These are phyloP conservation scores for Eidolon dupreanum DNA, from an alignment of 2,797 vertebrate species.

Conservation along the genomic window DNA sequence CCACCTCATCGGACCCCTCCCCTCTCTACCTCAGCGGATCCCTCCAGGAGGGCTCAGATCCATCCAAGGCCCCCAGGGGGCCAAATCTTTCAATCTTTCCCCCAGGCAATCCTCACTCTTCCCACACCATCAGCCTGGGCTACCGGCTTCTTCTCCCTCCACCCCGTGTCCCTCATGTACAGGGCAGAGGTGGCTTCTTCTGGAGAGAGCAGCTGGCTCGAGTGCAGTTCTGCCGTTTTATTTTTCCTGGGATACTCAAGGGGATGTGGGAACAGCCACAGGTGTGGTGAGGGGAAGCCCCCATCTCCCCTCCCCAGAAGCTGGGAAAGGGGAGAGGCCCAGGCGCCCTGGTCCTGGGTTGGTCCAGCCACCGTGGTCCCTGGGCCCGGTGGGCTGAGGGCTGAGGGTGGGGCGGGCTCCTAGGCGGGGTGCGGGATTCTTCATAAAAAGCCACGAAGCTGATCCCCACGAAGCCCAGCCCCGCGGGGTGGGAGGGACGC, in stretches of 20 bases:
- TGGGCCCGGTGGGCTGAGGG: constrained; percentile 75
- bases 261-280: constrained; percentile 79
- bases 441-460: constrained; percentile 83
- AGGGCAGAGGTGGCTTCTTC: constrained; percentile 45
- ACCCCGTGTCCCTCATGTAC: neutral
- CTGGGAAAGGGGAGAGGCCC: constrained; percentile 72
- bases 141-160: neutral
- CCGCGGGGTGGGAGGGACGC: constrained; percentile 75
- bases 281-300: constrained; percentile 79
- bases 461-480: constrained; percentile 83
- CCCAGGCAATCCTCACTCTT: neutral
- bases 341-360: constrained; percentile 80
- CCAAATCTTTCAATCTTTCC: neutral
- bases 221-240: constrained; percentile 81
- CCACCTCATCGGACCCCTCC: neutral
- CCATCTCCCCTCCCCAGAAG: constrained; percentile 76
- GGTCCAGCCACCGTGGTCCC: constrained; percentile 81
- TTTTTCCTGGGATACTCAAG: constrained; percentile 82
- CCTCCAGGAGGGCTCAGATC: neutral
- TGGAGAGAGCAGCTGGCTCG: constrained; percentile 65
- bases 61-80: neutral
- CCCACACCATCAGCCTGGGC: neutral
- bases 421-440: constrained; percentile 72
- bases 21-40: neutral
- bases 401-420: constrained; percentile 67